These are phyloP conservation scores for Chlorodrepanis virens DNA, from an alignment of 2,113 vertebrate genomes.

Conservation along the genomic window DNA sequence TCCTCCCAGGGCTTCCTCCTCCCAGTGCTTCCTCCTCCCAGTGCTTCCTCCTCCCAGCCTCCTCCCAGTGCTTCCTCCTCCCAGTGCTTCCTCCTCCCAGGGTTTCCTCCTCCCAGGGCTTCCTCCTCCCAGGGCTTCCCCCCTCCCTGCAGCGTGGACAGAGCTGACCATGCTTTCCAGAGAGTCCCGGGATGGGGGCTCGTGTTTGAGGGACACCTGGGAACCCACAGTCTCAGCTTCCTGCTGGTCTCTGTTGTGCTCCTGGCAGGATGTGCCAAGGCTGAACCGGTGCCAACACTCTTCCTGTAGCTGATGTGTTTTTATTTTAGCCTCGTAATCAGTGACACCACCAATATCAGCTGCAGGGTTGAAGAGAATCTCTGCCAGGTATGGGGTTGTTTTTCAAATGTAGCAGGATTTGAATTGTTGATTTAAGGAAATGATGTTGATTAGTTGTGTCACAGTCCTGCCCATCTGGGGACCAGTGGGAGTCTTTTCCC, in stretches of 20 bases:
- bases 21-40: too few relatives aligned
- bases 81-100: neutral
- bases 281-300: rapidly evolving
- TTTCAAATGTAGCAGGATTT: neutral
- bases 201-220: neutral
- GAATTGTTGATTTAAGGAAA: neutral
- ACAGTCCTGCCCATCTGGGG: neutral
- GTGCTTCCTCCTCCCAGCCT: too few relatives aligned
- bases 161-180: rapidly evolving
- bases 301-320: neutral
- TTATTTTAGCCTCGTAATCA: neutral
- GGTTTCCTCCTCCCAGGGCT: neutral
- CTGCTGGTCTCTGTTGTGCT: neutral
- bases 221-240: neutral
- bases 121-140: neutral
- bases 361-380: neutral
- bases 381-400: neutral
- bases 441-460: neutral
- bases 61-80: neutral
- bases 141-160: neutral
- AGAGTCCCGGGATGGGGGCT: neutral
- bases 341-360: neutral
- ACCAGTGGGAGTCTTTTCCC: neutral
- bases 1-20: too few relatives aligned
- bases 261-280: neutral